A percentile compares a stretch with the other conserved stretches of the same genome.
Conservation (phyloP, 2,113 vertebrate genomes). For the Acanthochromis polyacanthus region DNA sequence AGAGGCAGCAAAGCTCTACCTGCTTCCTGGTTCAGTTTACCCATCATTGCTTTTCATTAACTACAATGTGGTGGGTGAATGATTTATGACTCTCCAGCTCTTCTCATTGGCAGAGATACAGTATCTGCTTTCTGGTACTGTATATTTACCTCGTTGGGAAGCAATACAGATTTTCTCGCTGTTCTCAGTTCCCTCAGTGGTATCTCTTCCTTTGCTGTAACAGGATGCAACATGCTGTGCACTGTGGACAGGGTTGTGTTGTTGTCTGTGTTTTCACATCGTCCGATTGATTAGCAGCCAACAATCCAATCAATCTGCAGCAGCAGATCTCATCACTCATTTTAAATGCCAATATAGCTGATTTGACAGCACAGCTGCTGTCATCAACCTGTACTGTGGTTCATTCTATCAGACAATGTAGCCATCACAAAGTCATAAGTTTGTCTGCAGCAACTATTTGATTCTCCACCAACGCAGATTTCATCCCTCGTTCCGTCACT, state of each 20-base stretch:
- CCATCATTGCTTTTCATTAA: conserved; percentile 8
- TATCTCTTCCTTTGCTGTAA: neutral
- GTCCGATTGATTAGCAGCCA: neutral
- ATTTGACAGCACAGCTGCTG: conserved; percentile 1
- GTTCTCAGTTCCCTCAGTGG: neutral
- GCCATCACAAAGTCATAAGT: neutral
- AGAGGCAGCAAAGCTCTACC: conserved; percentile 19
- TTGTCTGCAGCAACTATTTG: no score
- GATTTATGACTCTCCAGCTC: conserved; percentile 30
- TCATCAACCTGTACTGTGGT: conserved; percentile 6
- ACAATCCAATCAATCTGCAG: neutral
- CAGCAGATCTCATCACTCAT: conserved; percentile 6
- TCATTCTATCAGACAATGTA: conserved; percentile 2
- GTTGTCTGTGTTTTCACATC: neutral
- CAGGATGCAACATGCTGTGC: neutral
- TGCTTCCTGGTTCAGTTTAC: conserved; percentile 31
- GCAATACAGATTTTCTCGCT: neutral
- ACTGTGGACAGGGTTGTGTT: neutral
- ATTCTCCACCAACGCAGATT: no score
- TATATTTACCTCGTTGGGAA: conserved; percentile 7
- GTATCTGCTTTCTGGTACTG: conserved; percentile 27
- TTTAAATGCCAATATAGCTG: neutral
- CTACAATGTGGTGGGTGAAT: neutral
- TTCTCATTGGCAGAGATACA: conserved; percentile 18
- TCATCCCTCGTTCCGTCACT: no score